Evolutionary conservation across 1,140 invertebrate genomes (phyloP).

Genomic region (Eueides isabella): DNA sequence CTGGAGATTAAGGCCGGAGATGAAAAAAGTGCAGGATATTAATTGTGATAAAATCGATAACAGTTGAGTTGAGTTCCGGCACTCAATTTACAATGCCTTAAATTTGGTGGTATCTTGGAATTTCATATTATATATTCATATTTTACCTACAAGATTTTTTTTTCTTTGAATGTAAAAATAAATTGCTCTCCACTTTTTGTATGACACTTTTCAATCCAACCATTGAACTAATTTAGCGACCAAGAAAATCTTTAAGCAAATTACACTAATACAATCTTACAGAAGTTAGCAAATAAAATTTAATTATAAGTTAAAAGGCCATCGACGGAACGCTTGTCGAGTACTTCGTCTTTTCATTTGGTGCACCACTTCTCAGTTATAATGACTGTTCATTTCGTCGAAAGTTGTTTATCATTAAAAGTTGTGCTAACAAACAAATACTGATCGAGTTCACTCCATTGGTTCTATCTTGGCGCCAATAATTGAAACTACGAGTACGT

Average conservation of each 20-base stretch:
- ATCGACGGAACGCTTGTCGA: not conserved
- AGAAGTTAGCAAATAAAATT: not conserved
- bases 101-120: no score
- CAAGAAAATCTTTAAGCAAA: not conserved
- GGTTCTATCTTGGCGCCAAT: slow-evolving; percentile 2
- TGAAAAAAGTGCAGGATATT: slow-evolving; percentile 5
- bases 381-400: slow-evolving; percentile 5
- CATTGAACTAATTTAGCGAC: no score
- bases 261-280: not conserved
- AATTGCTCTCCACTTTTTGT: no score
- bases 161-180: no score
- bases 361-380: slow-evolving; percentile 12
- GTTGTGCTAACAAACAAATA: slow-evolving; percentile 6
- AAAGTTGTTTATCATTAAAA: slow-evolving; percentile 17
- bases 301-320: not conserved
- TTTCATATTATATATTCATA: no score
- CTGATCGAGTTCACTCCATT: slow-evolving; percentile 8
- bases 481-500: not conserved
- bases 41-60: not conserved
- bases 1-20: not conserved
- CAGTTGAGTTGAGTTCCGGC: no score
- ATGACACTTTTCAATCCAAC: no score
- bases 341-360: not conserved
- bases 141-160: no score
- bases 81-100: no score